phyloP scores from a whole-genome alignment of 2,888 invertebrate species.

The Tiliacea citrago region DNA sequence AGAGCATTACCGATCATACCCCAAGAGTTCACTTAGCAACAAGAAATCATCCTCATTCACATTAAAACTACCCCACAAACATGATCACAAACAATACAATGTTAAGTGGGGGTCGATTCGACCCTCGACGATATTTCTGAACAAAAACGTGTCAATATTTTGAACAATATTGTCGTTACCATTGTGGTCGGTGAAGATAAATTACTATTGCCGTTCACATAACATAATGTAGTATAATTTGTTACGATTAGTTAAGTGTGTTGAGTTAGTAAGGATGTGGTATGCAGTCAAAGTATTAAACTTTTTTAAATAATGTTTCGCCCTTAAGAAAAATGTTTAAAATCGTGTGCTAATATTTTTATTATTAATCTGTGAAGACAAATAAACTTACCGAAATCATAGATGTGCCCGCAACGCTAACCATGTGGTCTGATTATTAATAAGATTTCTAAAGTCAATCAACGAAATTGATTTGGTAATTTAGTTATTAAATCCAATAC shows the following conservation, averaged over 20 bases:
- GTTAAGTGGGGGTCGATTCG: conserved; percentile 84
- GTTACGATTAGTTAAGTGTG: conserved; percentile 79
- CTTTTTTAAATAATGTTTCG: too few species aligned
- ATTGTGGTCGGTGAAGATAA: conserved; percentile 88
- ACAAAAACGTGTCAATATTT: conserved; percentile 90
- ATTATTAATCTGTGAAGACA: too few species aligned
- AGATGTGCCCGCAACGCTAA: too few species aligned
- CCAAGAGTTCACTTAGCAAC: conserved; percentile 13
- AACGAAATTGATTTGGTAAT: too few species aligned
- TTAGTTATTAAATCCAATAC: too few species aligned
- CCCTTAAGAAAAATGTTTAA: too few species aligned
- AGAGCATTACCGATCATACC: not conserved
- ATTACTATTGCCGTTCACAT: conserved; percentile 82
- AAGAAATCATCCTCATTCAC: conserved; percentile 38
- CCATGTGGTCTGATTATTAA: too few species aligned
- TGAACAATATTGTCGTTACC: conserved; percentile 87
- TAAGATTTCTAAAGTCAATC: too few species aligned
- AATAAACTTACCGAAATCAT: too few species aligned
- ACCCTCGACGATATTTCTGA: conserved; percentile 76
- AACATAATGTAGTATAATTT: conserved; percentile 85
- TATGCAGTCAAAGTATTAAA: not conserved
- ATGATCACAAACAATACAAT: conserved; percentile 78
- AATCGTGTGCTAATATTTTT: too few species aligned
- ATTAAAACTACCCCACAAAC: conserved; percentile 62
- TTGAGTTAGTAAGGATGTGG: conserved; percentile 73